A percentile compares a stretch with the other conserved stretches of the same genome.
phyloP scores from a whole-genome alignment of 2,113 vertebrate genomes.

The Lamprologus tigripictilis region DNA sequence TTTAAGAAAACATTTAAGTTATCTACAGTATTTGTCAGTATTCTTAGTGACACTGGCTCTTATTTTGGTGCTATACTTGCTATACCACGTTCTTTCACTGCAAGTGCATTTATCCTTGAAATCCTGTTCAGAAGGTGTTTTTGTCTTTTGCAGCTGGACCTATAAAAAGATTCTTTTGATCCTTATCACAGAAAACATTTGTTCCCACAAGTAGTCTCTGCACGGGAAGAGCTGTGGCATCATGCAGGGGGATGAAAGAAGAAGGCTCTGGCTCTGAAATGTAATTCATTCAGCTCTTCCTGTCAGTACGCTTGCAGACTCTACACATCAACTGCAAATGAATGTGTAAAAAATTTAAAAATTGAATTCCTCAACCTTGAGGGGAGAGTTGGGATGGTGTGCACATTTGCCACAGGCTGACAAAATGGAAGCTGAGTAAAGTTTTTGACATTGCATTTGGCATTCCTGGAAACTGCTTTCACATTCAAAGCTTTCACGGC shows the following conservation, averaged over 20 bases:
- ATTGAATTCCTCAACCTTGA: background rate
- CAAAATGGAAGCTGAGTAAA: background rate
- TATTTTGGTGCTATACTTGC: background rate
- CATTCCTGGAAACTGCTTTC: background rate
- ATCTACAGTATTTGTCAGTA: background rate
- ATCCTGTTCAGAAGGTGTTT: background rate
- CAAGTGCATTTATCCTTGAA: background rate
- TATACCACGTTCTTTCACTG: background rate
- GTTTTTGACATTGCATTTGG: background rate
- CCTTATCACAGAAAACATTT: conserved; percentile 37
- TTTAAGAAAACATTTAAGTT: background rate
- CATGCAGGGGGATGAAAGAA: conserved; percentile 8
- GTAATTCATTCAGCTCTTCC: conserved; percentile 16
- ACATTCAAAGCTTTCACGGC: background rate
- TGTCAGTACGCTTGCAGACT: background rate
- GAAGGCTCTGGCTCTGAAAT: background rate
- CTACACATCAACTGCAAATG: background rate
- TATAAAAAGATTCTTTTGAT: conserved; percentile 20
- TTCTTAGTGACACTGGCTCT: background rate
- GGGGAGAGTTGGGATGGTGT: background rate
- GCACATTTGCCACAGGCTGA: background rate
- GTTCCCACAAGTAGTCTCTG: background rate
- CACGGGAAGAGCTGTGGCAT: conserved; percentile 1
- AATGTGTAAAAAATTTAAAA: conserved; percentile 9
- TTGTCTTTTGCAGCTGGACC: conserved; percentile 7